Evolutionary conservation across 2,113 vertebrate species (phyloP).

Genomic region (Semnopithecus entellus): DNA sequence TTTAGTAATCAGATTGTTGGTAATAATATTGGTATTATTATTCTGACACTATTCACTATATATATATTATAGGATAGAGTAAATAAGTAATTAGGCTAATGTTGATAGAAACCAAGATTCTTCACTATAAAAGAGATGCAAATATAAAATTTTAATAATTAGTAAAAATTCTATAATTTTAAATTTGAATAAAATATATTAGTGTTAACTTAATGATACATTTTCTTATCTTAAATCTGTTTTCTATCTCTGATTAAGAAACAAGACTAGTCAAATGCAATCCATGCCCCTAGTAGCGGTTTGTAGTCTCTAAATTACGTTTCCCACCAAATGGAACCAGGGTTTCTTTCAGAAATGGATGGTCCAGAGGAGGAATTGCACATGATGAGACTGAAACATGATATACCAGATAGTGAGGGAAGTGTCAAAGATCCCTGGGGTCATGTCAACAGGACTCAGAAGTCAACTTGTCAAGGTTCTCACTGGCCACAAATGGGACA

Average conservation of each 20-base stretch:
- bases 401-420: background rate
- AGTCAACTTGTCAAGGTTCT: background rate
- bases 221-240: background rate
- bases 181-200: slow-evolving; percentile 22
- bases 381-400: background rate
- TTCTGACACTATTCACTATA: background rate
- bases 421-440: background rate
- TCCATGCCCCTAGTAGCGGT: background rate
- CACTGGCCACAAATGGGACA: background rate
- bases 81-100: background rate
- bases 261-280: background rate
- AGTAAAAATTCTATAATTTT: background rate
- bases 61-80: background rate
- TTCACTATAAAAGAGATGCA: background rate
- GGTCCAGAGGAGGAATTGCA: background rate
- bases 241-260: background rate
- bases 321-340: background rate
- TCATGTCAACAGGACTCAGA: background rate
- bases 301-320: background rate
- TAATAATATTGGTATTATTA: background rate
- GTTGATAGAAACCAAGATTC: background rate
- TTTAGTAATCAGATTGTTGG: background rate
- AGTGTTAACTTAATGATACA: background rate
- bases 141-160: background rate
- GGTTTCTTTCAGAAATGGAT: background rate